Evolutionary conservation across 2,888 invertebrate species (phyloP), one percentile per base, ranked within the genome.

Genomic region (Hydroisotoma schaefferi): DNA sequence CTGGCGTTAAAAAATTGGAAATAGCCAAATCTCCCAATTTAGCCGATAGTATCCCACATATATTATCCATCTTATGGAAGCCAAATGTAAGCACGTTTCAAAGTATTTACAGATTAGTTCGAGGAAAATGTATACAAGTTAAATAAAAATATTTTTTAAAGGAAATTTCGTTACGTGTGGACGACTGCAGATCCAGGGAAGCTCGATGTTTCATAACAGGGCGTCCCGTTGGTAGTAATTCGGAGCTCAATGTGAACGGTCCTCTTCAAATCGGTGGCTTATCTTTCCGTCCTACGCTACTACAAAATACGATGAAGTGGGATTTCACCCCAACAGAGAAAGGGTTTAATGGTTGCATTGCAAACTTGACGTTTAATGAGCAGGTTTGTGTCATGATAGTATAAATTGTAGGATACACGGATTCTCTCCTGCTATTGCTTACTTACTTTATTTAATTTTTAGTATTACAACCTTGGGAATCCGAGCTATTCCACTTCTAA

Each of bases 271-370:
- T 98, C 43, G 82, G 82, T 40, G 79, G 78, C 6, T 49, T 75
- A 25, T 68, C 73, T 4, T 66, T 73, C 44, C 62, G 71, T 43
- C 65, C 67, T 2, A 44, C 48, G 8, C 25, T 55, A 15, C 56
- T 73, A 3, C 56, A 59, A 51, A 37, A 52, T 1, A 40, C 29
- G 22, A 69, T 72, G 59, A 57, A 67, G 15, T 71, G 72, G 67
- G 55, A 37, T 33, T 53, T 25, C 37, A 43, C 81, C 5, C 90
- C 90, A 1, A 85, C 84, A 15, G 82, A 81, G 49, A 80, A 82
- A 64, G 86, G 87, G 60, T 94, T 93, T 76, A 81, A 83, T 47
- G 98, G 98, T 3, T 98, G 97, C 76, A 85, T 98, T 68, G 85
- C 88, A 70, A 94, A 97, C 77, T 83, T 98, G 68, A 87, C 92